Evolutionary conservation across 2,888 invertebrate genomes (phyloP).

Genomic region (Eupithecia exiguata): DNA sequence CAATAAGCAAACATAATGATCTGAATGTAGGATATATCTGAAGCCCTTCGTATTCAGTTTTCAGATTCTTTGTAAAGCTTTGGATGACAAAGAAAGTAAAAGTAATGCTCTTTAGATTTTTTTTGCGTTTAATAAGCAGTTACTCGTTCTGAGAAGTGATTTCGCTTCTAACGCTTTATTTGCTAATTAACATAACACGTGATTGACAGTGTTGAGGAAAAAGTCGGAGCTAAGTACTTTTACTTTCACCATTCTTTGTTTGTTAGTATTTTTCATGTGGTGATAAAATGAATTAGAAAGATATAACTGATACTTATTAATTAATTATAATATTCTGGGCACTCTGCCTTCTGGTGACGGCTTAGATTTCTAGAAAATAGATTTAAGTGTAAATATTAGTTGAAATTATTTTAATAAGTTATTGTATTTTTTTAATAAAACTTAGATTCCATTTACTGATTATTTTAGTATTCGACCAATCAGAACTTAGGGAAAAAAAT

Average conservation of each 20-base stretch:
- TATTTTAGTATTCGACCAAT: conserved; percentile 15
- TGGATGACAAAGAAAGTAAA: background rate
- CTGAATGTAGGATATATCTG: background rate
- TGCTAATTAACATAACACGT: conserved; percentile 12
- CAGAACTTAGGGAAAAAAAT: conserved; percentile 33
- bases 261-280: background rate
- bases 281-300: background rate
- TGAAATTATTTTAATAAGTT: too few relatives aligned
- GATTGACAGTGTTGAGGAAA: conserved; percentile 32
- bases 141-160: conserved; percentile 40
- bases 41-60: background rate
- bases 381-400: too few relatives aligned
- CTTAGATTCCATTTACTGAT: too few relatives aligned
- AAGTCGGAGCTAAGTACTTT: conserved; percentile 23
- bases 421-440: too few relatives aligned
- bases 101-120: background rate
- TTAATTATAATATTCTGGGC: too few relatives aligned
- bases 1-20: background rate
- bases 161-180: conserved; percentile 35
- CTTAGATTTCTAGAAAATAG: too few relatives aligned
- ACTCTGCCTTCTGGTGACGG: too few relatives aligned
- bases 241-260: conserved; percentile 36
- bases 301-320: conserved; percentile 18
- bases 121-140: background rate
- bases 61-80: background rate